Evolutionary conservation across 1,140 invertebrate genomes (phyloP), one percentile per base, ranked within the genome.

Genomic region (Apis cerana): DNA sequence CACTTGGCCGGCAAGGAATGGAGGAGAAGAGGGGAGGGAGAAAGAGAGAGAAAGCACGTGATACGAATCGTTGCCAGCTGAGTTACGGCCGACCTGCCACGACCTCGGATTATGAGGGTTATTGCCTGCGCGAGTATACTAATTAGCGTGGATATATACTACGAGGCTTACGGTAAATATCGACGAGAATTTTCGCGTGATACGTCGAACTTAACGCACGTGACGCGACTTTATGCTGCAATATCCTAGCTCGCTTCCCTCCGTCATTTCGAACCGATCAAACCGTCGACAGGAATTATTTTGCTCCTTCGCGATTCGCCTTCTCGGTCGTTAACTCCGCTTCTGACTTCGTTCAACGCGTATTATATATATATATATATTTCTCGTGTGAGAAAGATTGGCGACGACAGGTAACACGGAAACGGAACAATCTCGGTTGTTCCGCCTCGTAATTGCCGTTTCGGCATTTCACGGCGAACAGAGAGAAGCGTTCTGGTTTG

Each of bases 21-120:
- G 59, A 1, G 2, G 27, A 58, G 70, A 43, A 21, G 70, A 72
- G 13, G 75, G 56, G 4, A 43, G 4, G 33, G 33, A 43, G 33
- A 43, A 7, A 7, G 33, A 43, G 33, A 43, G 33, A 43, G 76
- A 80, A 33, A 64, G 75, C 68, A 64, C 76, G 79, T 84, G 88
- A 89, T 89, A 89, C 81, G 84, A 89, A 89, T 89, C 88, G 87
- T 88, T 82, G 87, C 61, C 62, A 43, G 68, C 80, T 88, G 86
- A 89, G 87, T 89, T 89, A 89, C 84, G 78, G 77, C 75, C 87
- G 87, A 89, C 88, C 88, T 76, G 84, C 33, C 15, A 71, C 67
- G 88, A 89, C 88, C 88, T 89, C 88, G 87, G 87, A 88, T 89
- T 89, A 89, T 89, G 87, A 89, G 78, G 86, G 83, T 88, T 89